phyloP scores from a whole-genome alignment of 2,888 invertebrate species.

The Melanostoma mellinum region DNA sequence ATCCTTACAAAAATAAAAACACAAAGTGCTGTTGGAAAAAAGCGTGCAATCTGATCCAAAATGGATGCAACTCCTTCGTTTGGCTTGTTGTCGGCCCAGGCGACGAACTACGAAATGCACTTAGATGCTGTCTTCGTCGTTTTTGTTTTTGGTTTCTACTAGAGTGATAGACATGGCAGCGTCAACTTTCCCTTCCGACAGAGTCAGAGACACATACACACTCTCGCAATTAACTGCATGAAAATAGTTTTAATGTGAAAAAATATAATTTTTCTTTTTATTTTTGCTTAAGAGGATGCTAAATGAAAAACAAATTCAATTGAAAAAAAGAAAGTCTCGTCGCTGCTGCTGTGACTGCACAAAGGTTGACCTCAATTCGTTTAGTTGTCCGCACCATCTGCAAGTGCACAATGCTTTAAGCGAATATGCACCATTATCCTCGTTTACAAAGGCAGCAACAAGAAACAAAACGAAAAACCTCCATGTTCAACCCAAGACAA shows the following conservation, averaged over 20 bases:
- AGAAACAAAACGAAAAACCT: neutral
- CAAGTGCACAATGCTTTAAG: slow-evolving; percentile 8
- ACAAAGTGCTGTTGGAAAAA: slow-evolving; percentile 10
- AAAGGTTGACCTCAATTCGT: slow-evolving; percentile 58
- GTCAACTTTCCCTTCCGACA: slow-evolving; percentile 68
- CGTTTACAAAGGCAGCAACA: neutral
- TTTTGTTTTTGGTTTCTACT: slow-evolving; percentile 31
- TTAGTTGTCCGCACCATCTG: slow-evolving; percentile 44
- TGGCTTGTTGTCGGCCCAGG: slow-evolving; percentile 31
- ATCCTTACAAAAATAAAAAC: slow-evolving; percentile 43
- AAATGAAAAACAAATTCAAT: slow-evolving; percentile 36
- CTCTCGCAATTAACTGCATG: slow-evolving; percentile 38
- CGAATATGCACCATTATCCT: slow-evolving; percentile 44
- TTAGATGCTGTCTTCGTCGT: slow-evolving; percentile 48
- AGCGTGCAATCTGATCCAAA: slow-evolving; percentile 66
- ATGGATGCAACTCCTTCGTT: slow-evolving; percentile 56
- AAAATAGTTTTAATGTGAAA: slow-evolving; percentile 33
- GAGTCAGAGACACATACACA: slow-evolving; percentile 6
- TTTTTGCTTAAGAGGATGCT: slow-evolving; percentile 20
- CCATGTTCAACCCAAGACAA: slow-evolving; percentile 29
- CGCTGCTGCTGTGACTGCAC: slow-evolving; percentile 17
- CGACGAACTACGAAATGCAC: slow-evolving; percentile 71
- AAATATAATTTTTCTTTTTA: slow-evolving; percentile 42
- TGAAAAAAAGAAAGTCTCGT: slow-evolving; percentile 53
- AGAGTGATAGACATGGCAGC: slow-evolving; percentile 68